A percentile compares a stretch with the other conserved stretches of the same genome.
phyloP scores from a whole-genome alignment of 1,140 invertebrate genomes.

The Macrotrachela quadricornifera region DNA sequence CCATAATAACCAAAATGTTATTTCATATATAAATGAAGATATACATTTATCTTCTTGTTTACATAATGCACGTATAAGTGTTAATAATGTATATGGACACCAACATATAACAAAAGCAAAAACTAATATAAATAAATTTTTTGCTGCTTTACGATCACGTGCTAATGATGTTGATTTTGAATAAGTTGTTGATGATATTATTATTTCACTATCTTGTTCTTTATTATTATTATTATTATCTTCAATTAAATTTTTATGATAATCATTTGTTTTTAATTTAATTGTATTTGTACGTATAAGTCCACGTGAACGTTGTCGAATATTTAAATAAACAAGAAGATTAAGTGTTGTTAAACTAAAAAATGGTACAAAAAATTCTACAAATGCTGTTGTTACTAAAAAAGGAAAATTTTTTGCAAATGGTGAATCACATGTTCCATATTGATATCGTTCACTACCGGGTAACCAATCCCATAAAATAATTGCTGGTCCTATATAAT shows the following conservation, averaged over 20 bases:
- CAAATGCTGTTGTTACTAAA: slow-evolving; percentile 10
- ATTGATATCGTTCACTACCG: slow-evolving; percentile 9
- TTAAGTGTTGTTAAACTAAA: slow-evolving; percentile 12
- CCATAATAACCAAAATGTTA: slow-evolving; percentile 17
- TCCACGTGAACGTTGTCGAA: slow-evolving; percentile 11
- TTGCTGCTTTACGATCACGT: slow-evolving; percentile 10
- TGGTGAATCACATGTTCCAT: slow-evolving; percentile 13
- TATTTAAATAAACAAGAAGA: slow-evolving; percentile 12
- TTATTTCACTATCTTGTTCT: no score
- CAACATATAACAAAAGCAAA: slow-evolving; percentile 11
- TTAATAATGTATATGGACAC: slow-evolving; percentile 9
- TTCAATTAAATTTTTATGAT: no score
- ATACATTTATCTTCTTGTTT: no score
- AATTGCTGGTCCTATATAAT: slow-evolving; percentile 14
- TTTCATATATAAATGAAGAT: slow-evolving; percentile 5
- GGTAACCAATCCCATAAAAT: slow-evolving; percentile 13
- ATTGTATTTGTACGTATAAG: neutral
- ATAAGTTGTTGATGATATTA: no score
- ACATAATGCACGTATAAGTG: slow-evolving; percentile 7
- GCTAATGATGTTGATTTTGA: neutral
- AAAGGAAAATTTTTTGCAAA: slow-evolving; percentile 12
- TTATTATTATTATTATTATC: no score
- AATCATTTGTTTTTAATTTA: no score
- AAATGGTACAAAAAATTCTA: slow-evolving; percentile 16
- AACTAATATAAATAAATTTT: slow-evolving; percentile 10